phyloP scores from a whole-genome alignment of 1,140 invertebrate genomes.

The Dryas iulia region DNA sequence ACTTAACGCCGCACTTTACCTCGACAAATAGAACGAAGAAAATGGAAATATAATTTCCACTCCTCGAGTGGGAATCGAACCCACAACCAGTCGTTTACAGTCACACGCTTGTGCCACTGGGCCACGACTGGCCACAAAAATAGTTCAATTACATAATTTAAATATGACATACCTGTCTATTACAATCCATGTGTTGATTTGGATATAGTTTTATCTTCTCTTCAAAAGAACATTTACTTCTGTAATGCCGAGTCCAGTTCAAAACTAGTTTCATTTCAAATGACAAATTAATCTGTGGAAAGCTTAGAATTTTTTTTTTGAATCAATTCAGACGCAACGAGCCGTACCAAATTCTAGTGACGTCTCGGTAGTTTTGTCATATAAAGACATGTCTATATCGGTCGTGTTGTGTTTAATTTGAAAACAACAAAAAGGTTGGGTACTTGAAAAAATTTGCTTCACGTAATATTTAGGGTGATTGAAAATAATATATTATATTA shows the following conservation, averaged over 20 bases:
- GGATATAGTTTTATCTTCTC: not conserved
- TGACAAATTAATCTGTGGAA: constrained; percentile 74
- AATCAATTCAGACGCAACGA: constrained; percentile 56
- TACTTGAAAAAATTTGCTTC: not conserved
- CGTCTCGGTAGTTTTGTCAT: constrained; percentile 62
- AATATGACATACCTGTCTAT: not conserved
- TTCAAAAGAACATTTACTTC: not conserved
- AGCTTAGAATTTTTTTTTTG: constrained; percentile 56
- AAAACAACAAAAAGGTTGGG: not conserved
- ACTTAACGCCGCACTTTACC: too few relatives aligned
- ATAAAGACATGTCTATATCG: constrained; percentile 43
- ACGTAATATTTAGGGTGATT: not conserved
- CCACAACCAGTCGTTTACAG: too few relatives aligned
- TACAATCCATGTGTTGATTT: not conserved
- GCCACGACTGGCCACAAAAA: too few relatives aligned
- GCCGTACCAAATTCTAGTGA: constrained; percentile 58
- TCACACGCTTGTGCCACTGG: too few relatives aligned
- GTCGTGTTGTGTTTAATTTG: not conserved
- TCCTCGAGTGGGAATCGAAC: too few relatives aligned
- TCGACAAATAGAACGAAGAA: too few relatives aligned
- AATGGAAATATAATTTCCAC: too few relatives aligned
- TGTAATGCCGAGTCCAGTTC: constrained; percentile 6
- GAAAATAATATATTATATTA: not conserved
- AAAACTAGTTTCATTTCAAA: constrained; percentile 63
- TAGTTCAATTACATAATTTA: too few relatives aligned